A percentile compares a stretch with the other conserved stretches of the same genome.
Conservation (phyloP, 2,888 invertebrate genomes). For the Hypomecis punctinalis region DNA sequence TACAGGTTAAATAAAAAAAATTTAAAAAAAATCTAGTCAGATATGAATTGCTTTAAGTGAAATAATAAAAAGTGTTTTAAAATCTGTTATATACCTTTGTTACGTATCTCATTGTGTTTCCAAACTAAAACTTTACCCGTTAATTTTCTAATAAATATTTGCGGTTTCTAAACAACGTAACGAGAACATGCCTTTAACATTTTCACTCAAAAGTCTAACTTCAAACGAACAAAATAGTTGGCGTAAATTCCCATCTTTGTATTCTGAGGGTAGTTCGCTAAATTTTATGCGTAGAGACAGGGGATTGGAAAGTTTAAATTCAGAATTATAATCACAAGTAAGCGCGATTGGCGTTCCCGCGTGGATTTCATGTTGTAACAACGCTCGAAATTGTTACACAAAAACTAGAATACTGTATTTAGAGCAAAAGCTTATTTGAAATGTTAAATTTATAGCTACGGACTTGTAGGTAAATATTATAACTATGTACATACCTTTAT, state of each 20-base stretch:
- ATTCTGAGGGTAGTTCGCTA: constrained; percentile 28
- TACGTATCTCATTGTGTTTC: no score
- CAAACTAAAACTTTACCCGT: background rate
- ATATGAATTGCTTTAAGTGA: no score
- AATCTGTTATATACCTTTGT: no score
- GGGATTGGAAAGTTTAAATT: constrained; percentile 14
- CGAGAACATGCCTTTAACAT: constrained; percentile 34
- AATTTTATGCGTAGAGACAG: constrained; percentile 30
- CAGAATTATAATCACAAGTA: constrained; percentile 1
- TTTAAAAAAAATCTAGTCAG: no score
- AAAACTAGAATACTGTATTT: background rate
- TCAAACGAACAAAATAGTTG: constrained; percentile 52
- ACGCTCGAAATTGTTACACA: background rate
- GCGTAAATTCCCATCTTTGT: constrained; percentile 49
- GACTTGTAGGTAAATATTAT: no score
- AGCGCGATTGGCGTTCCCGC: constrained; percentile 22
- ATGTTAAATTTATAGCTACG: no score
- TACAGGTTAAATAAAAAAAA: no score
- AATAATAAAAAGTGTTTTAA: no score
- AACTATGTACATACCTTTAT: no score
- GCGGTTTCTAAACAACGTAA: background rate
- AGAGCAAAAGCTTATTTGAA: no score
- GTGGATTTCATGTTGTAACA: constrained; percentile 9
- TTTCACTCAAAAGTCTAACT: constrained; percentile 52
- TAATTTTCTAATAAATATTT: background rate